These are phyloP conservation scores for Papilio polyxenes DNA, from an alignment of 1,140 invertebrate species.

Conservation along the genomic window DNA sequence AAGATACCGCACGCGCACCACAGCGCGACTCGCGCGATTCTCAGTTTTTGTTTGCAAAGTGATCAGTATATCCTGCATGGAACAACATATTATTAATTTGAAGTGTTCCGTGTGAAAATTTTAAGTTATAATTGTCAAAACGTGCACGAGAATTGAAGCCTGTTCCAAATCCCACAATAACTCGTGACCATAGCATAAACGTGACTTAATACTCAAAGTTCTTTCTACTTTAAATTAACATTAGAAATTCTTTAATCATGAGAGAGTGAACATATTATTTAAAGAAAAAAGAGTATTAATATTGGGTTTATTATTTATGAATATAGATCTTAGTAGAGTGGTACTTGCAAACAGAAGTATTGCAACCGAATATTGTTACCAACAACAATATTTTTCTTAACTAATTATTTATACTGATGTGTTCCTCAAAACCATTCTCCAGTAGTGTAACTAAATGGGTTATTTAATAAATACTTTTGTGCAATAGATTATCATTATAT, in stretches of 20 bases:
- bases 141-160: constrained; percentile 50
- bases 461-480: background rate
- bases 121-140: constrained; percentile 41
- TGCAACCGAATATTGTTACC: no score
- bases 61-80: no score
- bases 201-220: constrained; percentile 50
- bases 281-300: background rate
- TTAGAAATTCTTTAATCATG: background rate
- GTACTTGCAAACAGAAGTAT: background rate
- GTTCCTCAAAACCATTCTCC: background rate
- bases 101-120: constrained; percentile 42
- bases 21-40: no score
- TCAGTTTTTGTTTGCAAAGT: no score
- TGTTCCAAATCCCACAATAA: constrained; percentile 67
- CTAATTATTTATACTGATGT: background rate
- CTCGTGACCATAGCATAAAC: constrained; percentile 62
- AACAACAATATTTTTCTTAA: no score
- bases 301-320: background rate
- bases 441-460: background rate
- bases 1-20: no score
- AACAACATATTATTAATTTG: constrained; percentile 29
- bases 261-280: background rate
- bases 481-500: constrained; percentile 41
- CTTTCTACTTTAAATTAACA: constrained; percentile 33
- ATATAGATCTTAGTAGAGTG: background rate